Evolutionary conservation across 2,113 vertebrate genomes (phyloP).

Genomic region (Suncus etruscus): DNA sequence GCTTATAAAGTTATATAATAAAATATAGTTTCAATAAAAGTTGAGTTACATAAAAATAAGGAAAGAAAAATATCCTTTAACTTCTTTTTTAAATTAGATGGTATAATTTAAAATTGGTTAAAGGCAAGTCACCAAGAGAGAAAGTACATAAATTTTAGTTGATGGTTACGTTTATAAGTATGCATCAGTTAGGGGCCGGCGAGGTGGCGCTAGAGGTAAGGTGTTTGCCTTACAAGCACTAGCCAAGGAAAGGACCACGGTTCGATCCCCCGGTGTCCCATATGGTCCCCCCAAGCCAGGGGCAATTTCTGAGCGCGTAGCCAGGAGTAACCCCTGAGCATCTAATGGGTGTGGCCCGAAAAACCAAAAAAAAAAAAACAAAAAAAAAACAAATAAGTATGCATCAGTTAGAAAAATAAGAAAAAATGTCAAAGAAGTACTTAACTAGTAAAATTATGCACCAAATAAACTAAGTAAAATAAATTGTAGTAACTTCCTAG

Average conservation of each 20-base stretch:
- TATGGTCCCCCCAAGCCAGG: too few relatives aligned
- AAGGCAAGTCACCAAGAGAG: background rate
- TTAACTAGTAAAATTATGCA: background rate
- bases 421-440: background rate
- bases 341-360: too few relatives aligned
- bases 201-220: too few relatives aligned
- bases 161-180: background rate
- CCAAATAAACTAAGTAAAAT: constrained; percentile 13
- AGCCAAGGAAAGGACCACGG: too few relatives aligned
- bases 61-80: background rate
- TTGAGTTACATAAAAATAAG: background rate
- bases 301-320: too few relatives aligned
- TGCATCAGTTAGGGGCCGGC: too few relatives aligned
- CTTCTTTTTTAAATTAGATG: background rate
- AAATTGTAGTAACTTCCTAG: background rate
- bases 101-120: background rate
- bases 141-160: constrained; percentile 16
- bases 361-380: too few relatives aligned
- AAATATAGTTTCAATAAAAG: background rate
- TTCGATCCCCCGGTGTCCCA: too few relatives aligned
- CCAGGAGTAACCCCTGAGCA: too few relatives aligned
- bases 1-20: background rate
- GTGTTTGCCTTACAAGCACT: too few relatives aligned
- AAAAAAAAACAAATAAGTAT: too few relatives aligned
- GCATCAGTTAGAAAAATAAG: background rate